Evolutionary conservation across 2,113 vertebrate genomes (phyloP), one percentile per base, ranked within the genome.

Genomic region (Cyrtonyx montezumae): DNA sequence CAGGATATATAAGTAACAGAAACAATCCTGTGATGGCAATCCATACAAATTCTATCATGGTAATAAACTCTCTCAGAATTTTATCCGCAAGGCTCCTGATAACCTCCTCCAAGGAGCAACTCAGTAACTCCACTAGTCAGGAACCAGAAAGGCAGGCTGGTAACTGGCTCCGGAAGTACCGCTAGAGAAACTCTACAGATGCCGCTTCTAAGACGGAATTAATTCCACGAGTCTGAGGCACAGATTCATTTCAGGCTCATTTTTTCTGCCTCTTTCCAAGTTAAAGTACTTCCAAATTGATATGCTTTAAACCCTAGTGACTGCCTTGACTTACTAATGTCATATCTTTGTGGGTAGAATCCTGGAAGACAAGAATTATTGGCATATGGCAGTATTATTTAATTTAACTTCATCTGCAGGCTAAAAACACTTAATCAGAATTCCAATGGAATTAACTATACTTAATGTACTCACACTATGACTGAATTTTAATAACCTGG

Each of bases 41-140:
- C 95, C 89, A 95, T 93, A 95, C 81, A 96, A 97, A 97, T 95
- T 96, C 91, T 92, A 86, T 95, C 80, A 94, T 87, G 67, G 86
- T 86, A 96, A 95, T 78, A 79, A 93, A 89, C 73, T 95, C 46
- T 81, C 78, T 81, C 87, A 78, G 45, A 95, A 76, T 94, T 90
- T 73, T 88, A 86, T 90, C 87, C 87, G 56, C 48, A 49, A 58
- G 87, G 90, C 56, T 88, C 58, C 62, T 67, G 62, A 95, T 73
- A 96, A 90, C 79, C 48, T 90, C 85, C 80, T 81, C 77, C 90
- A 75, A 84, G 12, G 79, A 94, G 68, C 61, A 91, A 88, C 40
- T 48, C 71, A 84, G 65, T 95, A 84, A 93, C 43, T 84, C 90
- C 53, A 26, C 70, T 79, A 84, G 90, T 88, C 90, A 91, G 84